Percentiles rank a stretch among this genome's conserved stretches.
phyloP scores from a whole-genome alignment of 2,888 invertebrate species.

The Pheosia tremula region DNA sequence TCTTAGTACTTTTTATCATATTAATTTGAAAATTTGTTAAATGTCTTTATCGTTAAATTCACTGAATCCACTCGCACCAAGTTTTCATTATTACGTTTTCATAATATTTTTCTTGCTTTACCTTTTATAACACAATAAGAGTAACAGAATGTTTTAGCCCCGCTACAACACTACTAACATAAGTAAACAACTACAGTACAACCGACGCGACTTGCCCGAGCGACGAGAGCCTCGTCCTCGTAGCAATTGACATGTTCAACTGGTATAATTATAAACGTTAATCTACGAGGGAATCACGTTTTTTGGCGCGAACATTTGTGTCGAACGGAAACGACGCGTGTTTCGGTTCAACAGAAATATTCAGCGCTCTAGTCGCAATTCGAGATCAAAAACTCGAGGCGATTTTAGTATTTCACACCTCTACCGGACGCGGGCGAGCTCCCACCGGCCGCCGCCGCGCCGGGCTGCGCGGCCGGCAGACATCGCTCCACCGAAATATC shows the following conservation, averaged over 20 bases:
- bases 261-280: slow-evolving; percentile 72
- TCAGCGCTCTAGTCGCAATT: slow-evolving; percentile 56
- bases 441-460: not conserved
- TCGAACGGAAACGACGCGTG: slow-evolving; percentile 14
- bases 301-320: slow-evolving; percentile 25
- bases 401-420: slow-evolving; percentile 35
- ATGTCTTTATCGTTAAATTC: slow-evolving; percentile 79
- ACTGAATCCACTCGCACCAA: slow-evolving; percentile 81
- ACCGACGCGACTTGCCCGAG: slow-evolving; percentile 63
- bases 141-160: slow-evolving; percentile 70
- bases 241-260: slow-evolving; percentile 70
- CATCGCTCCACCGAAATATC: slow-evolving; percentile 42
- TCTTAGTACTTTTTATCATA: slow-evolving; percentile 81
- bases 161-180: slow-evolving; percentile 71
- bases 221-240: slow-evolving; percentile 54
- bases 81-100: slow-evolving; percentile 53
- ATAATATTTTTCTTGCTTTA: slow-evolving; percentile 51
- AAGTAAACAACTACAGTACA: slow-evolving; percentile 72
- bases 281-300: slow-evolving; percentile 71
- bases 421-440: slow-evolving; percentile 33
- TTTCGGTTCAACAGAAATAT: slow-evolving; percentile 3
- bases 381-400: slow-evolving; percentile 72
- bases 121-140: slow-evolving; percentile 70
- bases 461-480: not conserved
- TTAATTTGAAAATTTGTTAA: slow-evolving; percentile 84